phyloP scores from a whole-genome alignment of 2,113 vertebrate species.

The Saccopteryx bilineata region DNA sequence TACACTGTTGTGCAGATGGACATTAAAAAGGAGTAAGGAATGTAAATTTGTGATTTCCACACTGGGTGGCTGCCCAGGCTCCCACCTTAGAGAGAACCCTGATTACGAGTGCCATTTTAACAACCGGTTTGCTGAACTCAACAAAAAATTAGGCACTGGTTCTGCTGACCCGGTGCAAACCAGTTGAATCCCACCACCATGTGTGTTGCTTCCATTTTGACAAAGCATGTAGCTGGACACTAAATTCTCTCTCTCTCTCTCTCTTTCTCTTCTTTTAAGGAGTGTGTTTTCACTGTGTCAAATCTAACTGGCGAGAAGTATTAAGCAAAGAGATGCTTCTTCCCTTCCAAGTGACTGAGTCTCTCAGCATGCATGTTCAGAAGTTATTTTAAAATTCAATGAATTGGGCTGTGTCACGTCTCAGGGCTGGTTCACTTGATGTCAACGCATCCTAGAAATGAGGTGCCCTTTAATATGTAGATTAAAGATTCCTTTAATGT shows the following conservation, averaged over 20 bases:
- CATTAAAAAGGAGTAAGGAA: no score
- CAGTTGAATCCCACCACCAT: no score
- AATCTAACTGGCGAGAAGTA: not conserved
- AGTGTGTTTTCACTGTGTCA: not conserved
- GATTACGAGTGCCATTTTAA: no score
- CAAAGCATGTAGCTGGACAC: accelerated
- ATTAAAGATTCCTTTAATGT: not conserved
- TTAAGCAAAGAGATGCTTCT: not conserved
- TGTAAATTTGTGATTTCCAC: no score
- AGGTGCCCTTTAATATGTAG: not conserved
- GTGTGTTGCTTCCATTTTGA: accelerated
- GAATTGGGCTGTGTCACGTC: accelerated
- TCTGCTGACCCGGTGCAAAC: no score
- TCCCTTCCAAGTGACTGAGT: not conserved
- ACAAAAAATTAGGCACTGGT: no score
- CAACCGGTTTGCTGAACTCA: no score
- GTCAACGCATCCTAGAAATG: not conserved
- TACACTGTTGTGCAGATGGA: no score
- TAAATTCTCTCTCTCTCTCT: not conserved
- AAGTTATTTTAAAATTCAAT: not conserved
- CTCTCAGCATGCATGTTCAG: not conserved
- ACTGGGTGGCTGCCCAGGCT: no score
- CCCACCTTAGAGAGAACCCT: no score
- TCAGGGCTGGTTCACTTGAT: not conserved
- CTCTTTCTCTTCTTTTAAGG: not conserved